A percentile compares a stretch with the other conserved stretches of the same genome.
Conservation (phyloP, 2,888 invertebrate species). For the Cyclophora albipunctata region DNA sequence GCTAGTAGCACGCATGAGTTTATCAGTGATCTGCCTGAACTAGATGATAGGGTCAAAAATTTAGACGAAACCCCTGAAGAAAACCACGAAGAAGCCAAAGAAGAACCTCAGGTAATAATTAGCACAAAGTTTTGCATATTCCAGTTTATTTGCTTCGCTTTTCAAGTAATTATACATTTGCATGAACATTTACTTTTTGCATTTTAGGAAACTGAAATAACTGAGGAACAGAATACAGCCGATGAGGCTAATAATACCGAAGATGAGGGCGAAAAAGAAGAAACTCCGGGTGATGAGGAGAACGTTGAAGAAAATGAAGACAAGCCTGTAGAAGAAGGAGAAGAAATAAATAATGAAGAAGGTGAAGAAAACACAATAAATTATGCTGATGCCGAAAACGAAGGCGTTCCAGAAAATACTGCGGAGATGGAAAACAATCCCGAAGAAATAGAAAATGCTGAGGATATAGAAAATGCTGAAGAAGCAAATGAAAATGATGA, state of each 20-base stretch:
- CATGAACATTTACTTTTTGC: constrained; percentile 57
- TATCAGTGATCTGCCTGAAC: constrained; percentile 59
- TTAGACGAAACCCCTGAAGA: constrained; percentile 19
- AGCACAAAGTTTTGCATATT: constrained; percentile 9
- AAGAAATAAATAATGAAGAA: constrained; percentile 7
- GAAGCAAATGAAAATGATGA: constrained; percentile 10
- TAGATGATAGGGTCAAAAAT: constrained; percentile 44
- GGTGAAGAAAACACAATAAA: constrained; percentile 1
- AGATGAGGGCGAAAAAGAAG: constrained; percentile 15
- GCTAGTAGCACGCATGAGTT: constrained; percentile 63
- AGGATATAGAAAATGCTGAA: constrained; percentile 10
- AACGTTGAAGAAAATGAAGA: constrained; percentile 15
- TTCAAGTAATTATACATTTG: constrained; percentile 46
- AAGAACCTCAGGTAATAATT: constrained; percentile 39
- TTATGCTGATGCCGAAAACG: constrained; percentile 14
- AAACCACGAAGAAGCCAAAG: constrained; percentile 19
- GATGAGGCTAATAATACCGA: background rate
- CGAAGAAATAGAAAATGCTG: constrained; percentile 16
- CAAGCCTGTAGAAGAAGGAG: constrained; percentile 7
- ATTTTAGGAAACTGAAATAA: constrained; percentile 52
- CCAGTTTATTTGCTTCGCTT: constrained; percentile 64
- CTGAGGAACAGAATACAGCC: too few species aligned
- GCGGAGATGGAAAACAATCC: constrained; percentile 7
- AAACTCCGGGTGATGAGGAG: constrained; percentile 9
- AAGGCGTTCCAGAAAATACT: constrained; percentile 11